phyloP scores from a whole-genome alignment of 2,888 invertebrate species.

The Phytoseiulus persimilis region DNA sequence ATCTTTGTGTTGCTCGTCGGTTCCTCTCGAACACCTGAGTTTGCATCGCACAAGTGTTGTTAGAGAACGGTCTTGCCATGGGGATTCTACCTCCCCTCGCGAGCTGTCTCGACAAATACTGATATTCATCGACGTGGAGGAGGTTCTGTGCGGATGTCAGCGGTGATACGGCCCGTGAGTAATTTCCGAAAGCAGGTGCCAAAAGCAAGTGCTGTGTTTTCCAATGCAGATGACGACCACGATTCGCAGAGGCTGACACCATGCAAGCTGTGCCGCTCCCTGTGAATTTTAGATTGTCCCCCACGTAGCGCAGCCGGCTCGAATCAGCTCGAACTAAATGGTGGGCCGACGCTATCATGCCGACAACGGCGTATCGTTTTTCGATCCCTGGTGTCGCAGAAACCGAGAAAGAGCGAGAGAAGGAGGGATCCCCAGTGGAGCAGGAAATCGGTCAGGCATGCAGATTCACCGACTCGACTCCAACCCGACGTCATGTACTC shows the following conservation, averaged over 20 bases:
- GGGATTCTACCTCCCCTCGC: too few relatives aligned
- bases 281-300: neutral
- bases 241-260: neutral
- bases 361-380: neutral
- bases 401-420: neutral
- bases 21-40: slow-evolving; percentile 27
- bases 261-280: neutral
- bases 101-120: too few relatives aligned
- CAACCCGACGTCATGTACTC: neutral
- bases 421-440: neutral
- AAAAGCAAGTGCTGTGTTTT: neutral
- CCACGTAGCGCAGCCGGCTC: neutral
- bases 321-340: neutral
- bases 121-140: too few relatives aligned
- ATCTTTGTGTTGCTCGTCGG: slow-evolving; percentile 19
- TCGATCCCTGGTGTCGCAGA: neutral
- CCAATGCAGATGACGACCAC: too few relatives aligned
- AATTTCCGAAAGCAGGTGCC: neutral
- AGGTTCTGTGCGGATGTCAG: too few relatives aligned
- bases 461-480: neutral
- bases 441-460: neutral
- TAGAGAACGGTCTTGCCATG: neutral
- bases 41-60: neutral
- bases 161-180: too few relatives aligned
- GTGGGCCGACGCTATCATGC: neutral